Evolutionary conservation across 2,888 invertebrate species (phyloP), one percentile per base, ranked within the genome.

Genomic region (Lasioglossum calceatum): DNA sequence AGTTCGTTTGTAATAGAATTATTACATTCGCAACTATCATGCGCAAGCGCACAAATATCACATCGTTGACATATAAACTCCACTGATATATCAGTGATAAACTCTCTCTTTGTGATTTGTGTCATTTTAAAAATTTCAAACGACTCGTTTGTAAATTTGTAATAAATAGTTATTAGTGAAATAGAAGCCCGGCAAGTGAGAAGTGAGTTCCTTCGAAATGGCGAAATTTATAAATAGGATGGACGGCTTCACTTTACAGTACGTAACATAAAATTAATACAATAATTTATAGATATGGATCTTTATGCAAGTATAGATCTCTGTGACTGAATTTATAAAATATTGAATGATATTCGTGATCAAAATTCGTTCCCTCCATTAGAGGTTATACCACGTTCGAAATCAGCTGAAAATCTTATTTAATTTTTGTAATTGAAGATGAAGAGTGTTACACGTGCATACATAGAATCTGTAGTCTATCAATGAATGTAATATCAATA

Each of bases 211-310:
- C 16, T 27, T n/a, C n/a, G 78, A 82, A 82, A 90, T 91, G 90
- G 76, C 89, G n/a, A 89, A 72, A 10, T 27, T 12, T 36, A 1
- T 85, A 10, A 79, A 85, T 36, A 12, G 27, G 3, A 7, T 77
- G 12, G 85, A 88, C 16, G 93, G 91, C 75, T 85, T 93, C 39
- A 88, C 81, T 1, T 76, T 93, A 4, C 79, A 70, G 93, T 93
- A 91, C 36, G 79, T 84, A 27, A 76, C 19, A 39, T 67, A n/a
- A 74, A 47, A 73, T 32, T 4, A 71, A 67, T 78, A 73, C n/a
- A 73, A 71, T 73, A 36, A 58, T 73, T 5, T 64, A 64, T 32
- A 27, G 5, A 14, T 61, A 7, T 7, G 5, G 32, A 64, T 64
- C 7, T 32, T 64, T 16, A 64, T 32, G 14, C n/a, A 64, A 64